phyloP scores from a whole-genome alignment of 2,113 vertebrate genomes.

The Pseudopipra pipra region DNA sequence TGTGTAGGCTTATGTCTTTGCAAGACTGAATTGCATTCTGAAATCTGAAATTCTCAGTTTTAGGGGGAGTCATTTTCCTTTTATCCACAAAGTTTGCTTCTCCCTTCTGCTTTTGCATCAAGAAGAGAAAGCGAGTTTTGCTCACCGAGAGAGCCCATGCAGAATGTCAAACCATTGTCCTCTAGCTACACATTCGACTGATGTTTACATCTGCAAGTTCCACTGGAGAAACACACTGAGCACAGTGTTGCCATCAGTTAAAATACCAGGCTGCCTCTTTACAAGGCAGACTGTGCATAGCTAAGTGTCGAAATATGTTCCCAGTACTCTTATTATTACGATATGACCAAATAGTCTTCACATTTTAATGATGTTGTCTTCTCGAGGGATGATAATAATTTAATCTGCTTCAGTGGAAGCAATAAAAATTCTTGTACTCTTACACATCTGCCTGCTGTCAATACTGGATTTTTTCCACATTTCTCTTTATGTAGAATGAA shows the following conservation, averaged over 20 bases:
- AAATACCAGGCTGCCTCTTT: not conserved
- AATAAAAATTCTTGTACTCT: slow-evolving; percentile 17
- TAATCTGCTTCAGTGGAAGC: slow-evolving; percentile 21
- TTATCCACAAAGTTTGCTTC: not conserved
- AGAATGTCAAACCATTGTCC: not conserved
- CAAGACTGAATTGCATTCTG: not conserved
- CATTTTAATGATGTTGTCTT: slow-evolving; percentile 24
- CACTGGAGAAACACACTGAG: not conserved
- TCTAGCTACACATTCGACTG: not conserved
- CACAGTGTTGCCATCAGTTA: not conserved
- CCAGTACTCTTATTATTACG: not conserved
- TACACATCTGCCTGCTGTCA: not conserved
- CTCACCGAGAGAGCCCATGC: not conserved
- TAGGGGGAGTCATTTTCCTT: not conserved
- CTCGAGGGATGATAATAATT: not conserved
- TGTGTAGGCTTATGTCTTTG: not conserved
- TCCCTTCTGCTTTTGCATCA: not conserved
- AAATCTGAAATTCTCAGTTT: not conserved
- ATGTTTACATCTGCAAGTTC: slow-evolving; percentile 6
- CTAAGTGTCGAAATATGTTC: slow-evolving; percentile 9
- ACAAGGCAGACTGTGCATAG: not conserved
- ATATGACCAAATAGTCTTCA: not conserved
- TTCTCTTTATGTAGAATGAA: not conserved
- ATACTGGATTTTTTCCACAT: not conserved
- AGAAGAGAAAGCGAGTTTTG: not conserved